Conservation (phyloP, 2,113 vertebrate genomes). For the Lampris megalopsis region DNA sequence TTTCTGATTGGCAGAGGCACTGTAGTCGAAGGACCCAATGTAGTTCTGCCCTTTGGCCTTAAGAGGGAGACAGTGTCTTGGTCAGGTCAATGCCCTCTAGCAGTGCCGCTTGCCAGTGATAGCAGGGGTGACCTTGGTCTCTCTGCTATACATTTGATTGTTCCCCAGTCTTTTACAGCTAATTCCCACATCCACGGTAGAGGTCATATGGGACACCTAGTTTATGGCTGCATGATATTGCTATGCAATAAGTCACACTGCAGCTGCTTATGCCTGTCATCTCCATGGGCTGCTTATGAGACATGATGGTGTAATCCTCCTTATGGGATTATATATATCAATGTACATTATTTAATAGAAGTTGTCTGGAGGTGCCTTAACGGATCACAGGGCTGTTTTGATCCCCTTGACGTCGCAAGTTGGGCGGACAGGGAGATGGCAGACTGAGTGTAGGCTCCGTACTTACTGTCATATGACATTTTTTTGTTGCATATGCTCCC, state of each 20-base stretch:
- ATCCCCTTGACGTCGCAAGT: background rate
- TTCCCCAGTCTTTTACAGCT: background rate
- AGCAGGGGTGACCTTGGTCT: background rate
- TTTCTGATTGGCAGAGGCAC: too few relatives aligned
- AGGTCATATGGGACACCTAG: background rate
- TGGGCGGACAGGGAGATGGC: background rate
- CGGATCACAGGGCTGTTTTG: conserved; percentile 8
- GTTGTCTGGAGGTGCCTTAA: conserved; percentile 5
- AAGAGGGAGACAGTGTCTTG: background rate
- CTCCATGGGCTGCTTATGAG: background rate
- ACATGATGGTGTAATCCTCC: conserved; percentile 8
- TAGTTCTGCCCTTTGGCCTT: background rate
- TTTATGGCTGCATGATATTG: background rate
- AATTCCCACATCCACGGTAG: background rate
- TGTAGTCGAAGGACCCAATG: background rate
- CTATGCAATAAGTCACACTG: background rate
- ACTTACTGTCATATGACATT: background rate
- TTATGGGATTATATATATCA: conserved; percentile 10
- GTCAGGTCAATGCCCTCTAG: background rate
- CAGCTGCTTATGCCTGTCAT: background rate
- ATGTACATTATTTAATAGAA: conserved; percentile 19
- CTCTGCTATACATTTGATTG: background rate
- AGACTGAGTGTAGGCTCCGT: background rate
- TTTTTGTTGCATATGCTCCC: background rate
- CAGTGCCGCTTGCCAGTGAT: background rate